Percentiles rank a stretch among this genome's conserved stretches.
phyloP scores from a whole-genome alignment of 2,888 invertebrate genomes.

The Thumatha senex region DNA sequence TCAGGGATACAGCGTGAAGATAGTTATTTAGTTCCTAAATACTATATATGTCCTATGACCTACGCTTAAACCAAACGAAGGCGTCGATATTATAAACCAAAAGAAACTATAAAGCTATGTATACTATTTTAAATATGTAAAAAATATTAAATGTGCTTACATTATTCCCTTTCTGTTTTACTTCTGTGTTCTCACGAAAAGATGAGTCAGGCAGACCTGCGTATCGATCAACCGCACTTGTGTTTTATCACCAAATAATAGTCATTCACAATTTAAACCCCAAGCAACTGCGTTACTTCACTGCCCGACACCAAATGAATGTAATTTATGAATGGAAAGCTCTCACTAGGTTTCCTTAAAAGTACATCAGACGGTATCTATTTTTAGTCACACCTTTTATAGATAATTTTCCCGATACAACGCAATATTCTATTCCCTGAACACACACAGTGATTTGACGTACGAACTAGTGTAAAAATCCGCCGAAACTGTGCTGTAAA shows the following conservation, averaged over 20 bases:
- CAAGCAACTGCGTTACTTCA: constrained; percentile 55
- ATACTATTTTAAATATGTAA: too few species aligned
- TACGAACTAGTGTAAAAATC: constrained; percentile 38
- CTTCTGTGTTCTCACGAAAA: constrained; percentile 12
- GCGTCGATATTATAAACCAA: constrained; percentile 14
- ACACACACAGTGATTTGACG: constrained; percentile 43
- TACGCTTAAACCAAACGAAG: constrained; percentile 13
- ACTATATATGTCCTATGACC: background rate
- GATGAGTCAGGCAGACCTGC: constrained; percentile 17
- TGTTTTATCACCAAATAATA: constrained; percentile 28
- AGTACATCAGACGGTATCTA: constrained; percentile 61
- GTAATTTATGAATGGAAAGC: constrained; percentile 74
- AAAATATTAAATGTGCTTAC: constrained; percentile 27
- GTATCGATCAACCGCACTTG: constrained; percentile 33
- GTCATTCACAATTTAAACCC: constrained; percentile 48
- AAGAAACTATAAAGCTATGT: constrained; percentile 1
- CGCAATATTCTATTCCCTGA: constrained; percentile 30
- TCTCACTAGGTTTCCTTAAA: constrained; percentile 57
- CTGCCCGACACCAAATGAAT: constrained; percentile 71
- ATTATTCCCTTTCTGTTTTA: constrained; percentile 28
- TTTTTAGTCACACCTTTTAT: constrained; percentile 59
- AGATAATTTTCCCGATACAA: constrained; percentile 24
- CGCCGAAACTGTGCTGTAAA: constrained; percentile 50
- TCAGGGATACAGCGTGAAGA: too few species aligned
- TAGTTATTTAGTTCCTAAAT: too few species aligned